Percentiles rank a stretch among this genome's conserved stretches.
These are phyloP conservation scores for Hirudo medicinalis DNA, from an alignment of 1,140 invertebrate genomes.

Conservation along the genomic window DNA sequence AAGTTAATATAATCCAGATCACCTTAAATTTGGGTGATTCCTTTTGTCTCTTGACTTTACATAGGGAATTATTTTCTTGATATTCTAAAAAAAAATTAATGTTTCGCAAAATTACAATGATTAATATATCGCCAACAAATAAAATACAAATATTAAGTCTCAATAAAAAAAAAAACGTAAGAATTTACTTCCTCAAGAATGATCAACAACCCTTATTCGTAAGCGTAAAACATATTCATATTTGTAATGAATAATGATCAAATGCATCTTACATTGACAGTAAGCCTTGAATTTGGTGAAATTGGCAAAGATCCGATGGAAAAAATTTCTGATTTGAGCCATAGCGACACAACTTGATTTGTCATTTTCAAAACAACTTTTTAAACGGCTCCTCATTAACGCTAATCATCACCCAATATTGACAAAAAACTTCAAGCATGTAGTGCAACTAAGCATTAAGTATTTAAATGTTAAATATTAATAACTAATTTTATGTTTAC, in stretches of 20 bases:
- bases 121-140: neutral
- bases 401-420: too few relatives aligned
- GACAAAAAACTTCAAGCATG: too few relatives aligned
- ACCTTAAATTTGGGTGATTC: slow-evolving; percentile 38
- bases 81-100: slow-evolving; percentile 32
- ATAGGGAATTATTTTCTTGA: slow-evolving; percentile 40
- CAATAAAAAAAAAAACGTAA: neutral
- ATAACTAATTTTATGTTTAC: too few relatives aligned
- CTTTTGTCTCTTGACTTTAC: slow-evolving; percentile 36
- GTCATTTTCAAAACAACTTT: too few relatives aligned
- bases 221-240: slow-evolving; percentile 1
- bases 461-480: too few relatives aligned
- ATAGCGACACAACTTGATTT: slow-evolving; percentile 17
- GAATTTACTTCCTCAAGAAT: neutral
- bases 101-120: neutral
- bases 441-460: too few relatives aligned
- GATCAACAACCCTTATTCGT: neutral
- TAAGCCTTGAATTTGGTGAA: slow-evolving; percentile 31
- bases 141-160: neutral
- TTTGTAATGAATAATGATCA: slow-evolving; percentile 10
- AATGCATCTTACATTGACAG: slow-evolving; percentile 27
- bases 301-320: slow-evolving; percentile 36
- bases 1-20: slow-evolving; percentile 14
- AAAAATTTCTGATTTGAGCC: slow-evolving; percentile 40
- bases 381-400: too few relatives aligned